Evolutionary conservation across 2,113 vertebrate genomes (phyloP).

Genomic region (Ahaetulla prasina): DNA sequence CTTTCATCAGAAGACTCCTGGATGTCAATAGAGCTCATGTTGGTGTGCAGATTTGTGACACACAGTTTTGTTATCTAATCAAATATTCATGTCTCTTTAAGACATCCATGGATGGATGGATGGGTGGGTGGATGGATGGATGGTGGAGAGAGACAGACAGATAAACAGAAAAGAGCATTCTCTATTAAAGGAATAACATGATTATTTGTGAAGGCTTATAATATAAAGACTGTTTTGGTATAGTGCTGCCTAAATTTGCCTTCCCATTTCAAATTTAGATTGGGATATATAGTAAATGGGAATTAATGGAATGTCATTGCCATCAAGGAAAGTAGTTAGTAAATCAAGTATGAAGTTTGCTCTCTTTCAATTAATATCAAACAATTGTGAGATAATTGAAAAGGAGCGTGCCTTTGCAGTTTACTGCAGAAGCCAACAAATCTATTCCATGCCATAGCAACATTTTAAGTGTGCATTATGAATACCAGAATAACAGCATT

Average conservation of each 20-base stretch:
- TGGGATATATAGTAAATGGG: background rate
- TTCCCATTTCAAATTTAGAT: background rate
- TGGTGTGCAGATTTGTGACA: background rate
- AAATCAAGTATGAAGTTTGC: background rate
- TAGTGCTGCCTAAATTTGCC: background rate
- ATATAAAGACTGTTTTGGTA: background rate
- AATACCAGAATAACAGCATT: background rate
- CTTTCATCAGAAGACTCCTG: background rate
- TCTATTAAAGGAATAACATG: constrained; percentile 3
- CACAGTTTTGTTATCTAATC: constrained; percentile 34
- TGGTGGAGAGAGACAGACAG: background rate
- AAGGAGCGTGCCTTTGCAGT: background rate
- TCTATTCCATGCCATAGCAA: background rate
- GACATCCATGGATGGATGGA: background rate
- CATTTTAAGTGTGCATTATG: background rate
- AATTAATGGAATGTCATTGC: background rate
- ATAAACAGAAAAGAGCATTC: background rate
- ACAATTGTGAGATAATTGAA: background rate
- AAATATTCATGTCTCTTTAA: constrained; percentile 25
- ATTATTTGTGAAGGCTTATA: background rate
- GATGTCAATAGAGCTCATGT: background rate
- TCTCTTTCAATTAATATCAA: background rate
- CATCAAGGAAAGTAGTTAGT: background rate
- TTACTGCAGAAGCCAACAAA: background rate
- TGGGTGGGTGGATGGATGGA: background rate